Conservation (phyloP, 2,888 invertebrate species). For the Bugula neritina region DNA sequence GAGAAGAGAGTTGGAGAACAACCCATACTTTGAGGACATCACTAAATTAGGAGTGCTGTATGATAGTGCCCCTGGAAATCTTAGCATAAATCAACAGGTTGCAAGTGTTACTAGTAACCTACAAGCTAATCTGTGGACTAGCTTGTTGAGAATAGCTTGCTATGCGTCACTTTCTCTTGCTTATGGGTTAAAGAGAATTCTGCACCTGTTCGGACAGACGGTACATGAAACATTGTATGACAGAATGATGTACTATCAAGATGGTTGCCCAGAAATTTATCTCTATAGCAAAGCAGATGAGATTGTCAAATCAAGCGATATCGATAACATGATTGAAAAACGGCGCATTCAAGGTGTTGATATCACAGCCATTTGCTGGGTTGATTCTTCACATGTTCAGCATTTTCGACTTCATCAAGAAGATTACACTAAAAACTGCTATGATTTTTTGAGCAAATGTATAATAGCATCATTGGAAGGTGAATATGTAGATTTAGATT, state of each 20-base stretch:
- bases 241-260: slow-evolving; percentile 57
- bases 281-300: slow-evolving; percentile 68
- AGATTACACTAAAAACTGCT: slow-evolving; percentile 42
- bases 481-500: neutral
- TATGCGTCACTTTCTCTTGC: neutral
- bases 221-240: slow-evolving; percentile 32
- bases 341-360: slow-evolving; percentile 61
- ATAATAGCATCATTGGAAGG: neutral
- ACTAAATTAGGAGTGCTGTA: neutral
- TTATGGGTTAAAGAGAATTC: neutral
- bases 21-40: slow-evolving; percentile 15
- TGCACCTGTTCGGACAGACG: neutral
- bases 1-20: neutral
- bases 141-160: neutral
- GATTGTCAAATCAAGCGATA: slow-evolving; percentile 63
- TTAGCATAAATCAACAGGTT: neutral
- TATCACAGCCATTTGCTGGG: slow-evolving; percentile 63
- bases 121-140: neutral
- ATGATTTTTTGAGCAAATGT: slow-evolving; percentile 36
- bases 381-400: slow-evolving; percentile 69
- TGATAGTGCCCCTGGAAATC: slow-evolving; percentile 26
- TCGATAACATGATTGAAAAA: slow-evolving; percentile 63
- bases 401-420: slow-evolving; percentile 62
- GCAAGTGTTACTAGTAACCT: too few relatives aligned
- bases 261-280: slow-evolving; percentile 66